Percentiles rank a stretch among this genome's conserved stretches.
Evolutionary conservation across 2,113 vertebrate genomes (phyloP).

Genomic region (mouse (Mus musculus)): GRCm39 chr16:96670501-96671000

Average conservation of each 20-base stretch:
- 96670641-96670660: not conserved
- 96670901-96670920: not conserved
- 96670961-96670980: not conserved
- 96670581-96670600: not conserved
- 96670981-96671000: not conserved
- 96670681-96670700: not conserved
- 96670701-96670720: not conserved
- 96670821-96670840: not conserved
- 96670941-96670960: not conserved
- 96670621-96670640: not conserved
- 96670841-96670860: not conserved
- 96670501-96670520: not conserved
- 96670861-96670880: not conserved
- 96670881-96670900: not conserved
- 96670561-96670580: not conserved
- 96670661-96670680: not conserved
- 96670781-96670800: not conserved
- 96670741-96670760: not conserved
- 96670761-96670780: not conserved
- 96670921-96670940: not conserved
- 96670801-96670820: not conserved
- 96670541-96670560: not conserved
- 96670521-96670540: not conserved
- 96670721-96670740: not conserved
- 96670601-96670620: not conserved